phyloP scores from a whole-genome alignment of 2,113 vertebrate genomes.

The Toxotes jaculatrix region DNA sequence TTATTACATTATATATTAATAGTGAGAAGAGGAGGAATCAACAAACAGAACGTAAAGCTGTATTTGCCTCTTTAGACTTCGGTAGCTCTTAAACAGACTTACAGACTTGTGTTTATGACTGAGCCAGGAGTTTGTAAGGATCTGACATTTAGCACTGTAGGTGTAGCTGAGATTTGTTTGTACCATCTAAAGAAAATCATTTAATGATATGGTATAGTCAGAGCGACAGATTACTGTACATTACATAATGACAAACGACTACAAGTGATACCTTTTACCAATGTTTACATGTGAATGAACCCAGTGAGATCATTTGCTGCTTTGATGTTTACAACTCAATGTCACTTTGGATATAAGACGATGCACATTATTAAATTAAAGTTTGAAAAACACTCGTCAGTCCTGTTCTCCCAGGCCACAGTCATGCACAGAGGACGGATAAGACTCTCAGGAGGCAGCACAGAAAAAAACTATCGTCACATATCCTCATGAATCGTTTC shows the following conservation, averaged over 20 bases:
- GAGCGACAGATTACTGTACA: constrained; percentile 7
- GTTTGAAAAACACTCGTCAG: not conserved
- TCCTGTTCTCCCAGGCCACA: not conserved
- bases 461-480: not conserved
- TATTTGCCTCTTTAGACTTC: not conserved
- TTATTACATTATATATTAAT: not conserved
- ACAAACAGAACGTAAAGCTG: not conserved
- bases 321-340: constrained; percentile 59
- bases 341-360: constrained; percentile 39
- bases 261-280: constrained; percentile 46
- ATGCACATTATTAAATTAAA: constrained; percentile 49
- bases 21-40: not conserved
- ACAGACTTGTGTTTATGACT: constrained; percentile 22
- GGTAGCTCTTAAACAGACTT: constrained; percentile 12
- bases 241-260: not conserved
- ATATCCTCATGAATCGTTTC: not conserved
- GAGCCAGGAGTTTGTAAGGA: constrained; percentile 22
- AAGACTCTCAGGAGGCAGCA: not conserved
- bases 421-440: not conserved
- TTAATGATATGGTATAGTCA: not conserved
- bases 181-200: not conserved
- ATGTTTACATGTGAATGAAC: constrained; percentile 67
- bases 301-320: constrained; percentile 30
- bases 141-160: constrained; percentile 4
- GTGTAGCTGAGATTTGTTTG: not conserved